Base-by-base conservation (phyloP, 2,113 vertebrate species). In the Marmota flaviventris region DNA sequence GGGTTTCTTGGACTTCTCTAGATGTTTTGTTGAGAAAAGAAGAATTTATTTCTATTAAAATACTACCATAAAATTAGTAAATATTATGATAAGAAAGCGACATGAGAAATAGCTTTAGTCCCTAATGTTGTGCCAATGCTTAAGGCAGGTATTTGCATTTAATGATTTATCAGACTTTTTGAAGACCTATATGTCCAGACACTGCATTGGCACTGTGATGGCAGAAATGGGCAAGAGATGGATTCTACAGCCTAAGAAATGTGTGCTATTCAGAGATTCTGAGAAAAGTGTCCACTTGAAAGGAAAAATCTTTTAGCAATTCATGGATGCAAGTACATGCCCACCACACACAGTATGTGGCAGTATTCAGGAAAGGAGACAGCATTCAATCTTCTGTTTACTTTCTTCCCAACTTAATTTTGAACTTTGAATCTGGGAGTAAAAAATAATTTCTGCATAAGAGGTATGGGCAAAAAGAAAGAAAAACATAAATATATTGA, bases 401-500 rank as follows among this genome's bases (percentile, higher is more conserved):
- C 7, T 76, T 89, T 81, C 67, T 85, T 78, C 58, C 3, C 81
- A 85, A 69, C 32, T 45, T 86, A 90, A 76, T 34, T 91, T 79
- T 91, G 39, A 42, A 91, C 70, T 89, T 72, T 82, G 34, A 83
- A 56, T 70, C 29, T 75, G 89, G 85, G 67, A 88, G 18, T 89
- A 17, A 81, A 87, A 67, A 75, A 39, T 1, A 39, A 78, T 63
- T 63, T 78, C 81, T 18, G 20, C 29, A 72, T 48, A 89, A 89
- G 82, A 73, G 20, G 12, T 8, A 72, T 53, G 34, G 22, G 12
- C 6, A 22, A n/a, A 91, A 81, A 70, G 20, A 65, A 77, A 90
- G 32, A 51, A 29, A 51, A 90, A 93, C 86, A 83, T 34, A 95
- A 67, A 67, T 56, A 73, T 29, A 45, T 17, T 67, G 29, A 93